Base-by-base conservation (phyloP, 2,797 vertebrate genomes). In the Acridotheres tristis region DNA sequence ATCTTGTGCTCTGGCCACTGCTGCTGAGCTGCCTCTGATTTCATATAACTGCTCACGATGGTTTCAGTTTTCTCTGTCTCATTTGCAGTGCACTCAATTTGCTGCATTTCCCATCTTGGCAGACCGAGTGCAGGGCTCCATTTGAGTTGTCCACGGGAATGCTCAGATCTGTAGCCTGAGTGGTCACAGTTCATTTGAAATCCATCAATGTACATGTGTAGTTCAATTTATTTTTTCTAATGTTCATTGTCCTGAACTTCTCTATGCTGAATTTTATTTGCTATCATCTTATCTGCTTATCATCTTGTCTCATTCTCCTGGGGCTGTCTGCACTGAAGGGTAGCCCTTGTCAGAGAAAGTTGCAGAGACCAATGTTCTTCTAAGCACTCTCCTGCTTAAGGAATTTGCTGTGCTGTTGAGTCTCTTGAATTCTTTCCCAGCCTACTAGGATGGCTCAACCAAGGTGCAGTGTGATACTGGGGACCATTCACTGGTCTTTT, bases 211-310 rank as follows among this genome's bases (percentile, higher is more conserved):
- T 85, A 77, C 50, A 85, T 61, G 65, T 87, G 69, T 63, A 68
- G 69, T 94, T 93, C 54, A 83, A 61, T 90, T 81, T 93, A 55
- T 90, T 95, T 86, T 87, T 81, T 89, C 80, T 89, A 55, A 83
- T 65, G 59, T 84, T 90, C 69, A 84, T 95, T 96, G 71, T 67
- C 66, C 91, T 93, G 62, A 15, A 48, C 26, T 91, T 65, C 40
- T 91, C 45, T 77, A 20, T 1, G 8, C 51, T 81, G 78, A 78
- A 93, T 93, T 94, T 59, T n/a, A 61, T 93, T 95, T 95, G 20
- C 80, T 29, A 15, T 87, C 57, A 13, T 91, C 48, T 91, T 69
- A 47, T 29, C n/a, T 62, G 47, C 38, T 40, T 40, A 40, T 40
- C 38, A 40, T 40, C 38, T 40, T 40, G 34, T 40, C 75, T 82